Base-by-base conservation (phyloP, 1,140 invertebrate species). In the Conus betulinus region DNA sequence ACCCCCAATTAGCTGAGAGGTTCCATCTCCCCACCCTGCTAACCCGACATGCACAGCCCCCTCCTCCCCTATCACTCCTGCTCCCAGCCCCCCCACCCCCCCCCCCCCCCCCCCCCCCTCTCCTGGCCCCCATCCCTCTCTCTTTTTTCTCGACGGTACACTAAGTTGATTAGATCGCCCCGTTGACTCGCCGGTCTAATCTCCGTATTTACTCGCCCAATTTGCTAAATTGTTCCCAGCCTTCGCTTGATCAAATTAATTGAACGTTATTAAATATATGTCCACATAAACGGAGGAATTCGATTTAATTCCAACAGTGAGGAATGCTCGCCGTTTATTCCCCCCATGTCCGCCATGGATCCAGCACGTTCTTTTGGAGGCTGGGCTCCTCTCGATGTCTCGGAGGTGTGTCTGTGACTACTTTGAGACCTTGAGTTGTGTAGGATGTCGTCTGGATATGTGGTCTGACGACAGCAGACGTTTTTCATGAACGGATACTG, bases 221-320 rank as follows among this genome's bases (percentile, higher is more conserved):
- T 87, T 87, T 87, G 85, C 85, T 74, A 87, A 87, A 87, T 87
- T 87, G 79, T 87, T 79, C 85, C 85, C 52, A 17, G 71, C 71
- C 85, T 27, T 57, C 85, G 85, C 85, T 57, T 87, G 85, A 87
- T 87, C 85, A 87, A 76, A 87, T 87, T 87, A 87, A 87, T 87
- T 87, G 85, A 87, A 87, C 85, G 85, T 87, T 87, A 87, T 87
- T 87, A 87, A 87, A 87, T 87, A 87, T 87, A 87, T 87, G 85
- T 87, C 85, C 85, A 87, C 85, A 87, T 87, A 87, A 87, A 87
- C 85, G 85, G 85, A n/a, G 85, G 85, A 57, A 87, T 87, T 87
- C 71, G 85, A 87, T 87, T 87, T 87, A 87, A 87, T 87, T 87
- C 85, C 85, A 87, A 87, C 79, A 87, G 74, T 57, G 71, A 57